Evolutionary conservation across 2,797 vertebrate genomes (phyloP).

Genomic region (Odontamblyopus rebecca): DNA sequence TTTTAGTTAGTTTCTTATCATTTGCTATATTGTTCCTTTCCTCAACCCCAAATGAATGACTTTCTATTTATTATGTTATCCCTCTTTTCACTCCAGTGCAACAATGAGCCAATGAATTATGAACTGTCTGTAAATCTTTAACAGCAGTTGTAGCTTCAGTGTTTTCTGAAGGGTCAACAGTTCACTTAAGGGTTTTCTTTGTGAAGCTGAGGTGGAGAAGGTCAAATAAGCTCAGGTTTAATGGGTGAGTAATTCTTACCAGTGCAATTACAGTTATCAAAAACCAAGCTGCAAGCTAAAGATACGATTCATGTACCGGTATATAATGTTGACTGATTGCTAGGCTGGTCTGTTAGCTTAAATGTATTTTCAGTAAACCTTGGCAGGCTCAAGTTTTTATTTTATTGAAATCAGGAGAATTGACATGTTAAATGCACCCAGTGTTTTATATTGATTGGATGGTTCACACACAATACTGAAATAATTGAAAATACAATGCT

Average conservation of each 20-base stretch:
- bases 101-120: constrained; percentile 10
- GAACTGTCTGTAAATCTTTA: constrained; percentile 36
- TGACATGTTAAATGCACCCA: no score
- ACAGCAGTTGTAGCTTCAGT: constrained; percentile 13
- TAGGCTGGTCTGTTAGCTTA: neutral
- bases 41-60: neutral
- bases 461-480: no score
- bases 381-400: neutral
- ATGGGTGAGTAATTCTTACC: neutral
- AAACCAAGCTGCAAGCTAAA: neutral
- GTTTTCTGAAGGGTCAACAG: constrained; percentile 23
- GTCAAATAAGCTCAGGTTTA: neutral
- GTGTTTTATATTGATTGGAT: no score
- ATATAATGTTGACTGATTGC: neutral
- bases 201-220: neutral
- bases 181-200: constrained; percentile 10
- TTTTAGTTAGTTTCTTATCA: neutral
- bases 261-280: neutral
- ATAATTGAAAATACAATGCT: neutral
- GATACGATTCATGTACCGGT: neutral
- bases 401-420: no score
- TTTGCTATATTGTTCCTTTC: neutral
- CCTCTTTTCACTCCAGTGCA: neutral
- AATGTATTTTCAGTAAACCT: constrained; percentile 8
- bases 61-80: constrained; percentile 2